A percentile compares a stretch with the other conserved stretches of the same genome.
Conservation (phyloP, 2,888 invertebrate species). For the Plusia festucae region DNA sequence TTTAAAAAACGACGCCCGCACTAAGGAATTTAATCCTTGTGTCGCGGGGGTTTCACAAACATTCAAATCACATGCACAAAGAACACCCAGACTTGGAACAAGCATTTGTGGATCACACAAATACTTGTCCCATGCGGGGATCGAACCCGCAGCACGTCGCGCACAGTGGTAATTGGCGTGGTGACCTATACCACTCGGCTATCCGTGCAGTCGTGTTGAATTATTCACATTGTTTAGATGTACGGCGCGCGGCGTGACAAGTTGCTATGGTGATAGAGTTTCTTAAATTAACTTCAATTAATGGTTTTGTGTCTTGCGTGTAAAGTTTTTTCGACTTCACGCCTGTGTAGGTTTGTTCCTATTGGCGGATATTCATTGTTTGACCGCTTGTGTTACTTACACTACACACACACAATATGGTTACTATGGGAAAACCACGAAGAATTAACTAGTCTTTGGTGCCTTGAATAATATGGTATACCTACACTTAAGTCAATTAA, state of each 20-base stretch:
- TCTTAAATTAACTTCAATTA: slow-evolving; percentile 22
- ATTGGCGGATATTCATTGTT: slow-evolving; percentile 31
- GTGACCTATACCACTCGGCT: too few relatives aligned
- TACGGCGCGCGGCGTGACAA: slow-evolving; percentile 21
- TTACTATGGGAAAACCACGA: not conserved
- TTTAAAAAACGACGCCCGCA: too few relatives aligned
- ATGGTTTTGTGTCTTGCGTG: slow-evolving; percentile 36
- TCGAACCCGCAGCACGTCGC: too few relatives aligned
- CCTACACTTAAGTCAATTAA: not conserved
- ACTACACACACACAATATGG: not conserved
- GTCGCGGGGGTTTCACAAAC: too few relatives aligned
- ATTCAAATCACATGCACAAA: too few relatives aligned
- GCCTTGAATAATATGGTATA: not conserved
- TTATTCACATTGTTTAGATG: slow-evolving; percentile 52
- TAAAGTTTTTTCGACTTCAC: slow-evolving; percentile 29
- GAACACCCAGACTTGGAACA: too few relatives aligned
- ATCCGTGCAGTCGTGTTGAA: too few relatives aligned
- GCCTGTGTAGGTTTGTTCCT: slow-evolving; percentile 25
- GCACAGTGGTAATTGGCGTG: too few relatives aligned
- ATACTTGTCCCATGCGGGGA: too few relatives aligned
- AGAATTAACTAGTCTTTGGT: not conserved
- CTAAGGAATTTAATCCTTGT: too few relatives aligned
- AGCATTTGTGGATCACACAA: too few relatives aligned
- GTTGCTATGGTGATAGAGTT: slow-evolving; percentile 47
- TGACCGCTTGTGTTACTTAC: not conserved